Conservation (phyloP, 2,113 vertebrate species). For the Elanus axillaris region DNA sequence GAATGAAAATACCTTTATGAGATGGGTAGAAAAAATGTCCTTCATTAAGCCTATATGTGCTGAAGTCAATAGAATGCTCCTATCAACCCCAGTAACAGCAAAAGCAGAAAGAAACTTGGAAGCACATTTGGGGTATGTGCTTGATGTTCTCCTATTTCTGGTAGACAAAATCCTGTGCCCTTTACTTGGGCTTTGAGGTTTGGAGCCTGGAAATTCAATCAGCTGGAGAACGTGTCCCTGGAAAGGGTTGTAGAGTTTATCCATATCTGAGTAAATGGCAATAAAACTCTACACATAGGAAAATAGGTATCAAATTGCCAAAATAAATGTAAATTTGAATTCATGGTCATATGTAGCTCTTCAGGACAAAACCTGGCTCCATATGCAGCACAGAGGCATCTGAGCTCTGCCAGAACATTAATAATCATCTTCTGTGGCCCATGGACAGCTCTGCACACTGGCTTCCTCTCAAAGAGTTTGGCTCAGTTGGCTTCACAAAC, state of each 20-base stretch:
- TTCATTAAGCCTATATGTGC: background rate
- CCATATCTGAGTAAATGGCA: background rate
- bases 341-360: background rate
- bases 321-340: background rate
- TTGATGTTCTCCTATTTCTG: background rate
- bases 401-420: background rate
- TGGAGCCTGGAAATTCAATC: background rate
- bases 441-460: background rate
- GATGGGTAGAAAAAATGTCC: background rate
- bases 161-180: background rate
- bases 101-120: background rate
- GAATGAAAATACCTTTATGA: background rate
- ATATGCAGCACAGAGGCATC: background rate
- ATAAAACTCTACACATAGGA: background rate
- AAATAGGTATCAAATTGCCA: background rate
- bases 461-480: background rate
- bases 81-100: background rate
- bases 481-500: background rate
- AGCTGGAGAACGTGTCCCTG: background rate
- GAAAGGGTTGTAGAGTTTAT: background rate
- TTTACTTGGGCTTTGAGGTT: background rate
- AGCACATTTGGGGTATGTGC: background rate
- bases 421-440: background rate
- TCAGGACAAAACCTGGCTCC: background rate
- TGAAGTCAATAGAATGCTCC: background rate